Percentiles rank a stretch among this genome's conserved stretches.
These are phyloP conservation scores for Microplitis manilae DNA, from an alignment of 2,888 invertebrate species.

Conservation along the genomic window DNA sequence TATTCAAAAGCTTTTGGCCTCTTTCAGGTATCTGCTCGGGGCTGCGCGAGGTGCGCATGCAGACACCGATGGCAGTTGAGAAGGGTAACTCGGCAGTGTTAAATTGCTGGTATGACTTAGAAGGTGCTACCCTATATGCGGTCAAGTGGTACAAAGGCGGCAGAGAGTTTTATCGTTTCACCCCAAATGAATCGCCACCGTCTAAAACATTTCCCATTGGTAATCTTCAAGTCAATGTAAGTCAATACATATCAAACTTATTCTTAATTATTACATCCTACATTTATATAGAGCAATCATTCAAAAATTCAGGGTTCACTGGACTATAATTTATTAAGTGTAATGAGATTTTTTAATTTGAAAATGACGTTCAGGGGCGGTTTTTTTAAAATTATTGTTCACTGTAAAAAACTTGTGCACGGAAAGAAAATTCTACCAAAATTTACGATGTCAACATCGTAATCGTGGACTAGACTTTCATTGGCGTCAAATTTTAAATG, in stretches of 20 bases:
- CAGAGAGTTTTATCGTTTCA: slow-evolving; percentile 69
- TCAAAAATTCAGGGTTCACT: no score
- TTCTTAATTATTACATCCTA: background rate
- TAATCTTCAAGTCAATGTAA: slow-evolving; percentile 67
- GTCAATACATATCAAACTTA: slow-evolving; percentile 40
- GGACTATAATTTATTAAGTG: no score
- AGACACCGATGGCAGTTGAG: slow-evolving; percentile 68
- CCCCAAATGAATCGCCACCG: slow-evolving; percentile 65
- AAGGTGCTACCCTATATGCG: slow-evolving; percentile 66
- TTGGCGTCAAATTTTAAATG: no score
- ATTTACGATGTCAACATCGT: no score
- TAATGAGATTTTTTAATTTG: no score
- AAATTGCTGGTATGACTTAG: slow-evolving; percentile 68
- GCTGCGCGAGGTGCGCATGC: slow-evolving; percentile 66
- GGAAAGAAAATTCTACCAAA: no score
- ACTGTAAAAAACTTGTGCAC: no score
- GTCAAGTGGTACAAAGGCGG: slow-evolving; percentile 70
- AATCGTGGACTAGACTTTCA: no score
- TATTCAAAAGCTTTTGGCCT: slow-evolving; percentile 34
- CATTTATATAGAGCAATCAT: no score
- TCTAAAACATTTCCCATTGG: slow-evolving; percentile 67
- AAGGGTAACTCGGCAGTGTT: slow-evolving; percentile 66
- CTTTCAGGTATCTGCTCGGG: slow-evolving; percentile 66
- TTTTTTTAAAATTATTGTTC: no score
- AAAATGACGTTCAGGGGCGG: no score